phyloP scores from a whole-genome alignment of 2,113 vertebrate species.

The Canis aureus region DNA sequence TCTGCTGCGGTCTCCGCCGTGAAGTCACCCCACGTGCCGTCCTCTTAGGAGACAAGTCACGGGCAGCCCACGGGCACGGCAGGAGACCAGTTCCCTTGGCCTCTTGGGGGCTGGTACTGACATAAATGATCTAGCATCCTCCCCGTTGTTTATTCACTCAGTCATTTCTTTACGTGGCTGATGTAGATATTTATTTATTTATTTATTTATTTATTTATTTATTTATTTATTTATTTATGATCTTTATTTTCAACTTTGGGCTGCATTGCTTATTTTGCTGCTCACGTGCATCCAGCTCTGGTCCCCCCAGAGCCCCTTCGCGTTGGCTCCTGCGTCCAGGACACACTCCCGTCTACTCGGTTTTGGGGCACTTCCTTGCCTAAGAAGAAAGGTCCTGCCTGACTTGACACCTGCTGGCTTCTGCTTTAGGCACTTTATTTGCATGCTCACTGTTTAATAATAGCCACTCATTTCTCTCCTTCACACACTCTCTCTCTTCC shows the following conservation, averaged over 20 bases:
- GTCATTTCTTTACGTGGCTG: accelerated
- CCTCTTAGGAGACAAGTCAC: not conserved
- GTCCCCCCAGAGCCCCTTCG: not conserved
- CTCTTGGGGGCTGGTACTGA: no score
- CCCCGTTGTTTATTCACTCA: not conserved
- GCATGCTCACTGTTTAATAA: not conserved
- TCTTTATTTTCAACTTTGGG: not conserved
- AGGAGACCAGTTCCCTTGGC: not conserved
- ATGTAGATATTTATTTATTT: not conserved
- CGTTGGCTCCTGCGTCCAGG: not conserved
- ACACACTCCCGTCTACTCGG: not conserved
- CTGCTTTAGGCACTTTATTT: not conserved
- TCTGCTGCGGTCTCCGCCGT: not conserved
- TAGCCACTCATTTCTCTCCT: not conserved
- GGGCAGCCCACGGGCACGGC: accelerated
- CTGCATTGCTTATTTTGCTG: accelerated
- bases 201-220: no score
- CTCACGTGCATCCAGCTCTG: not conserved
- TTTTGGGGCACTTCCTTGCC: not conserved
- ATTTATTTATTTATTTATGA: no score
- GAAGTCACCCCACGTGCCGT: no score
- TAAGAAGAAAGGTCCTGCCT: not conserved
- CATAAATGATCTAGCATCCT: not conserved
- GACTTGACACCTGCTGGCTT: not conserved
- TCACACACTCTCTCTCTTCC: not conserved